Conservation (phyloP, 2,797 vertebrate species). For the Pyrocephalus nanus region DNA sequence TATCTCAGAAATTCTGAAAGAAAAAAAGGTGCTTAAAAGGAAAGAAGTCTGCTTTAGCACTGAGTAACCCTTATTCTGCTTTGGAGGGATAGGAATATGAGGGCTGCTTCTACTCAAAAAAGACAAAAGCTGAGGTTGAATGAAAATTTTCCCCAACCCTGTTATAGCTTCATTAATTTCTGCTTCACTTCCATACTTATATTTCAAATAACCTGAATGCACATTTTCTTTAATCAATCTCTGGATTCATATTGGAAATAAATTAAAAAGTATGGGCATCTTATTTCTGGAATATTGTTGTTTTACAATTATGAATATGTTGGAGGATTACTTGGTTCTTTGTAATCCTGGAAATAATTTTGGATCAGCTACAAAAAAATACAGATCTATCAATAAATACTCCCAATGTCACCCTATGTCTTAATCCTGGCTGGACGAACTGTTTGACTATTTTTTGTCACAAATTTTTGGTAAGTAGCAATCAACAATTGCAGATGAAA, state of each 20-base stretch:
- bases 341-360: not conserved
- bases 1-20: not conserved
- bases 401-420: fast-evolving
- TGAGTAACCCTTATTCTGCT: not conserved
- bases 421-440: not conserved
- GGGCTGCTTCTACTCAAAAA: not conserved
- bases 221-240: not conserved
- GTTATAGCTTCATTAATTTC: not conserved
- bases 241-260: not conserved
- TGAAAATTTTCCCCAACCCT: not conserved
- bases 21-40: not conserved
- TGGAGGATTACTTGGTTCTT: not conserved
- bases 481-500: not conserved
- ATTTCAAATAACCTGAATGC: not conserved
- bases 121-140: not conserved
- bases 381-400: not conserved
- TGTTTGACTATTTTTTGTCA: not conserved
- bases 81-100: not conserved
- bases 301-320: not conserved
- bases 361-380: not conserved
- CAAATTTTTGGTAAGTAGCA: not conserved
- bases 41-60: not conserved
- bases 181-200: not conserved
- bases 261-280: not conserved
- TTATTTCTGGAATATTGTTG: not conserved